Conservation (phyloP, 2,888 invertebrate species). For the Nematopogon swammerdamellus region DNA sequence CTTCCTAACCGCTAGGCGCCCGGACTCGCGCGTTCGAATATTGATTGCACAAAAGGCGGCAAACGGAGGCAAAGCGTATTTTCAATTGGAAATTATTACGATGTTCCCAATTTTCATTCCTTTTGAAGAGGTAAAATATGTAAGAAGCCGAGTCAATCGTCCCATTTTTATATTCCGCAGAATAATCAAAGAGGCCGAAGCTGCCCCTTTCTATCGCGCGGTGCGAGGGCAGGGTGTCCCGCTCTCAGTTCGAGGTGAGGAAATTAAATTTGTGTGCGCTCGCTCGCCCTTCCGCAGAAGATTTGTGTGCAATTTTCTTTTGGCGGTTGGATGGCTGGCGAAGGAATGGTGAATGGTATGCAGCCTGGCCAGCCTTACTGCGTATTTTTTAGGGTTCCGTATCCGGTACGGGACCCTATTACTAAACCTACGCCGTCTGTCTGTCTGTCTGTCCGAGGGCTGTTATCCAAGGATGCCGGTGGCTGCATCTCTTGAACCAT, state of each 20-base stretch:
- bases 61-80: conserved; percentile 47
- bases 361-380: no score
- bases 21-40: conserved; percentile 38
- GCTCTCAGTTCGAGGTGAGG: conserved; percentile 32
- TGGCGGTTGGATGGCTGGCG: conserved; percentile 42
- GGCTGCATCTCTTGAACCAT: no score
- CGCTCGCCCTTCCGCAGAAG: conserved; percentile 47
- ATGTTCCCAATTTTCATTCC: conserved; percentile 30
- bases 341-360: conserved; percentile 48
- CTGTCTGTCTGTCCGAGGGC: no score
- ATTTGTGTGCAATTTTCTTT: conserved; percentile 50
- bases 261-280: conserved; percentile 50
- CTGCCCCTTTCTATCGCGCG: conserved; percentile 17
- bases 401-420: no score
- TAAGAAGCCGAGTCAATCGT: conserved; percentile 50
- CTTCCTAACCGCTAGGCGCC: conserved; percentile 8
- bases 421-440: no score
- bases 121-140: conserved; percentile 54
- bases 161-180: conserved; percentile 34
- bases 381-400: no score
- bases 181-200: conserved; percentile 21
- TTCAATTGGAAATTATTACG: conserved; percentile 54
- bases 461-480: conserved; percentile 27
- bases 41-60: conserved; percentile 58
- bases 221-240: conserved; percentile 16